Percentiles rank a stretch among this genome's conserved stretches.
These are phyloP conservation scores for Chitala chitala DNA, from an alignment of 2,113 vertebrate genomes.

Conservation along the genomic window DNA sequence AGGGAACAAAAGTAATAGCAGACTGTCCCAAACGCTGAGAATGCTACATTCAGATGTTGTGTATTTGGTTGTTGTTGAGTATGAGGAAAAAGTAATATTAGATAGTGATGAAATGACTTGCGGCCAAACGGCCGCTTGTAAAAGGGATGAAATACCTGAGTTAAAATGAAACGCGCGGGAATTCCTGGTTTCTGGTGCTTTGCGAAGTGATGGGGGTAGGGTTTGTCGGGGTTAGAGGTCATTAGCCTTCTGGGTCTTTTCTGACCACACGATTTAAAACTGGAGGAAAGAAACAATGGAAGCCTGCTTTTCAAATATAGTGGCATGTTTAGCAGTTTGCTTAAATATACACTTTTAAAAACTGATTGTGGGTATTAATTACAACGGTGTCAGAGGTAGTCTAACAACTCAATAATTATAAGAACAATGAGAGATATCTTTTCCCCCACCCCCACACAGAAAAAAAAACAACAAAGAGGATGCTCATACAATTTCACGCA, in stretches of 20 bases:
- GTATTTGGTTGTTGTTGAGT: background rate
- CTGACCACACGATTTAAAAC: constrained; percentile 60
- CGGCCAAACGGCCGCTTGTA: too few species aligned
- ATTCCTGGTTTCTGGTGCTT: constrained; percentile 34
- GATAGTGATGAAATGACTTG: too few species aligned
- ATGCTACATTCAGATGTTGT: background rate
- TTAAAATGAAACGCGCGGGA: constrained; percentile 20
- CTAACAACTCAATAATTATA: constrained; percentile 18
- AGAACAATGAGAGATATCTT: constrained; percentile 26
- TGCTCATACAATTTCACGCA: constrained; percentile 61
- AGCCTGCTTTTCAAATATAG: background rate
- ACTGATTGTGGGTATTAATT: background rate
- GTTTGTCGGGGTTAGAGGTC: constrained; percentile 66
- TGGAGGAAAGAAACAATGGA: constrained; percentile 15
- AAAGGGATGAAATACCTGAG: constrained; percentile 18
- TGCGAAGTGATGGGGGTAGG: constrained; percentile 52
- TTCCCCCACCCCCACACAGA: constrained; percentile 53
- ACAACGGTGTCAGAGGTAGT: background rate
- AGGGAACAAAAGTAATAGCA: background rate
- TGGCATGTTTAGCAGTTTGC: too few species aligned
- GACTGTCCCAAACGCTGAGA: background rate
- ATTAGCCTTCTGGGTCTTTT: constrained; percentile 69
- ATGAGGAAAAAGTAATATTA: too few species aligned
- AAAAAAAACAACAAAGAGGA: constrained; percentile 48
- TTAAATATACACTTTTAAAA: too few species aligned